phyloP scores from a whole-genome alignment of 2,888 invertebrate species.

The Pediacus dermestoides region DNA sequence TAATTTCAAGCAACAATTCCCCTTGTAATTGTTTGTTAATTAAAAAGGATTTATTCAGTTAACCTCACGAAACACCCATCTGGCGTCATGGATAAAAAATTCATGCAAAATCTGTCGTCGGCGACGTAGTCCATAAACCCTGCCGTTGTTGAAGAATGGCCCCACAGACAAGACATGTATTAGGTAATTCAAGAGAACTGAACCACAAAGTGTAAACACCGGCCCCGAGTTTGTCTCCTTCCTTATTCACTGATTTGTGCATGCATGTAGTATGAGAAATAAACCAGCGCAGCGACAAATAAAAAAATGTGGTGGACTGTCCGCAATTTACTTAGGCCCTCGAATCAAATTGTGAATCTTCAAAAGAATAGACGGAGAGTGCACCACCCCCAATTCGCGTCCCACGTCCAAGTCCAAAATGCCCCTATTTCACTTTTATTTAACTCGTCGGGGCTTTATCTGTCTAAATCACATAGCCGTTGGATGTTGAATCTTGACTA shows the following conservation, averaged over 20 bases:
- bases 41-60: too few relatives aligned
- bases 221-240: conserved; percentile 20
- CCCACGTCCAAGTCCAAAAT: conserved; percentile 32
- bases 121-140: too few relatives aligned
- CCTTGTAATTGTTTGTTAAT: too few relatives aligned
- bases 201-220: conserved; percentile 38
- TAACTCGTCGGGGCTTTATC: conserved; percentile 46
- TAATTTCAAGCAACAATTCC: too few relatives aligned
- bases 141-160: too few relatives aligned
- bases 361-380: conserved; percentile 42
- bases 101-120: too few relatives aligned
- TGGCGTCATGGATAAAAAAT: too few relatives aligned
- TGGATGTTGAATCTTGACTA: conserved; percentile 40
- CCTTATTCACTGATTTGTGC: conserved; percentile 13
- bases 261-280: too few relatives aligned
- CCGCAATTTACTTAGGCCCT: conserved; percentile 51
- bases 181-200: conserved; percentile 33
- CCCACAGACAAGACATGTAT: too few relatives aligned
- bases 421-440: conserved; percentile 48
- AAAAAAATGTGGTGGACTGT: too few relatives aligned
- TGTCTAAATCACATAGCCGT: conserved; percentile 39
- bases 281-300: too few relatives aligned
- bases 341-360: conserved; percentile 49
- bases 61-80: too few relatives aligned
- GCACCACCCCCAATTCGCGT: conserved; percentile 20